Base-by-base conservation (phyloP, 2,888 invertebrate genomes). In the Alviniconcha strummeri region DNA sequence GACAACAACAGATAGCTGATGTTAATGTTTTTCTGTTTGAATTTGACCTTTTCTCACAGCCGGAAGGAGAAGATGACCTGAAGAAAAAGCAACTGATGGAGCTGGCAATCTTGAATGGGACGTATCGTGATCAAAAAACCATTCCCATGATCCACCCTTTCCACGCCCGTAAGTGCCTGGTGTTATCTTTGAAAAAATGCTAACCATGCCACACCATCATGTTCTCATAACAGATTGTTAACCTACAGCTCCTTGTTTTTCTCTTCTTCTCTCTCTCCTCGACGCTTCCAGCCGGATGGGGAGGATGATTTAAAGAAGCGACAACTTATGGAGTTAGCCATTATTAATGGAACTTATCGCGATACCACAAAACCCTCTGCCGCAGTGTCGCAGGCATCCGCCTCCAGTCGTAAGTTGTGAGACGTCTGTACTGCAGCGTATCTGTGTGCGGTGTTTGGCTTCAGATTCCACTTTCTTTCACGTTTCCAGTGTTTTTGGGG, bases 21-120 rank as follows among this genome's bases (percentile, higher is more conserved):
- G 17, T 69, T 69, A n/a, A 69, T 69, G 69, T 69, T 69, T 69
- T 69, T n/a, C 15, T 69, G 69, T 69, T 69, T 69, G 69, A n/a
- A 69, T 69, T 17, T 69, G 69, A 69, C 67, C 55, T 75, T 81
- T 75, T 88, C 86, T 91, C 92, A 83, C 96, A 99, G 98, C 98
- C 99, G 87, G 99, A 99, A 94, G 99, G 99, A 87, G 99, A 99
- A 95, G 99, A 99, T 95, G 99, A 99, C 94, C 95, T 99, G 93
- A 99, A 99, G 96, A 99, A 99, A 95, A 96, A 99, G 94, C 99
- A 99, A 95, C 95, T 99, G 92, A 99, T 99, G 99, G 99, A 99
- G 95, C 95, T 99, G 94, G 99, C 99, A 93, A 99, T 99, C 93
- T 99, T 99, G 94, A 99, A 99, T 94, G 99, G 99, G 94, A 99